A percentile compares a stretch with the other conserved stretches of the same genome.
These are phyloP conservation scores for Cheilosia pagana DNA, from an alignment of 2,888 invertebrate genomes.

Conservation along the genomic window DNA sequence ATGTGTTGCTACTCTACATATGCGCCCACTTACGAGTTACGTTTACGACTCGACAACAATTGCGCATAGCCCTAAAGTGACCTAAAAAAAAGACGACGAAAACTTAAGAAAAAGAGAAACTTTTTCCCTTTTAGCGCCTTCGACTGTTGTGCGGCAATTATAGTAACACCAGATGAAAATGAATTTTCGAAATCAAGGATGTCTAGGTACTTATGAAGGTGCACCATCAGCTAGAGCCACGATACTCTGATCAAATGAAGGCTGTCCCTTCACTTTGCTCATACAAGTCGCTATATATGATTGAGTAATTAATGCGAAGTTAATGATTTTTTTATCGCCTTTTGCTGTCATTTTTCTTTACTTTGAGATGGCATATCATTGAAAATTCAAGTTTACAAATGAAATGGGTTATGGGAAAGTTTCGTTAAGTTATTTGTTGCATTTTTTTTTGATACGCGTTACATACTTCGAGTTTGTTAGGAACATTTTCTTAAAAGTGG, in stretches of 20 bases:
- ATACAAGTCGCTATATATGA: neutral
- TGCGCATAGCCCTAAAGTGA: slow-evolving; percentile 17
- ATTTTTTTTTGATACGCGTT: no score
- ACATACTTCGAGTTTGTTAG: no score
- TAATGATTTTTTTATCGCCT: neutral
- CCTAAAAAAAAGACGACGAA: slow-evolving; percentile 9
- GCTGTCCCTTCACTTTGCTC: slow-evolving; percentile 61
- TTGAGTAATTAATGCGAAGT: slow-evolving; percentile 33
- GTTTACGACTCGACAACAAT: neutral
- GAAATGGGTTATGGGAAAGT: neutral
- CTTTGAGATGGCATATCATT: slow-evolving; percentile 14
- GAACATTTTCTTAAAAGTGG: no score
- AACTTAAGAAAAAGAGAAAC: slow-evolving; percentile 17
- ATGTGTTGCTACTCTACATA: slow-evolving; percentile 12
- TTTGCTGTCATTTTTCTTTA: neutral
- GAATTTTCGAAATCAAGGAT: slow-evolving; percentile 54
- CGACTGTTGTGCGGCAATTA: neutral
- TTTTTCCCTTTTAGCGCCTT: slow-evolving; percentile 38
- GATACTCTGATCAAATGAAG: slow-evolving; percentile 42
- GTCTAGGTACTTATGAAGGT: slow-evolving; percentile 59
- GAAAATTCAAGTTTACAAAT: neutral
- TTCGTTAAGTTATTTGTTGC: no score
- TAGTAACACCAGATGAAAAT: slow-evolving; percentile 5
- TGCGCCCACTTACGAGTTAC: neutral
- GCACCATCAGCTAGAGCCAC: neutral